These are phyloP conservation scores for Peromyscus aztecus DNA, from an alignment of 2,797 vertebrate species.

Conservation along the genomic window DNA sequence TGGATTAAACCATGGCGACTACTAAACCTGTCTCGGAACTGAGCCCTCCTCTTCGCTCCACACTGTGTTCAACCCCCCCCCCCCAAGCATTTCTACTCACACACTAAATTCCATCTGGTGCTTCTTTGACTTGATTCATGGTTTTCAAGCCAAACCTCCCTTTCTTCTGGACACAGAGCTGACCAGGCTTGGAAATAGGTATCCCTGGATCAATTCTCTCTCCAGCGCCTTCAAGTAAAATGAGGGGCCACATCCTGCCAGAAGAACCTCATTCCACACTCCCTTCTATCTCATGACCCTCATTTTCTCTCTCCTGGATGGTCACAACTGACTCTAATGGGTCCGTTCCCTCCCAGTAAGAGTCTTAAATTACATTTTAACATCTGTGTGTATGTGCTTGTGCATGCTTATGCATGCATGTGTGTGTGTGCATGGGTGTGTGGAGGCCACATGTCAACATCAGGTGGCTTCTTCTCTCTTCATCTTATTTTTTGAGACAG, in stretches of 20 bases:
- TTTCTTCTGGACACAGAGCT: background rate
- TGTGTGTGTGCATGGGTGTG: background rate
- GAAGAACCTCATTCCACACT: background rate
- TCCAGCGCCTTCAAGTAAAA: background rate
- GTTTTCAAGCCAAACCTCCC: background rate
- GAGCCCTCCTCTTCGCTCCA: background rate
- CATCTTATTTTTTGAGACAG: background rate
- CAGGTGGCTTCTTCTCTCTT: background rate
- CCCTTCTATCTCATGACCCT: background rate
- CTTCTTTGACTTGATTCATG: too few species aligned
- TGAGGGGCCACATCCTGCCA: fast-evolving
- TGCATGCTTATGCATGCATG: background rate
- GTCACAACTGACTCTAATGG: background rate
- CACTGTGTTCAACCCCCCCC: background rate
- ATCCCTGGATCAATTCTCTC: background rate
- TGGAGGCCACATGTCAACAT: background rate
- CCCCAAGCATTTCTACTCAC: background rate
- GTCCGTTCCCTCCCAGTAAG: too few species aligned
- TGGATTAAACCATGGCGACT: background rate
- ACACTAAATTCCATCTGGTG: background rate
- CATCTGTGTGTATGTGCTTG: background rate
- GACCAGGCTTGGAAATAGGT: background rate
- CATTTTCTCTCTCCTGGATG: background rate
- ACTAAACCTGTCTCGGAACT: background rate
- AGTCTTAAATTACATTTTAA: background rate